These are phyloP conservation scores for Rhincodon typus DNA, from an alignment of 2,797 vertebrate species.

Conservation along the genomic window DNA sequence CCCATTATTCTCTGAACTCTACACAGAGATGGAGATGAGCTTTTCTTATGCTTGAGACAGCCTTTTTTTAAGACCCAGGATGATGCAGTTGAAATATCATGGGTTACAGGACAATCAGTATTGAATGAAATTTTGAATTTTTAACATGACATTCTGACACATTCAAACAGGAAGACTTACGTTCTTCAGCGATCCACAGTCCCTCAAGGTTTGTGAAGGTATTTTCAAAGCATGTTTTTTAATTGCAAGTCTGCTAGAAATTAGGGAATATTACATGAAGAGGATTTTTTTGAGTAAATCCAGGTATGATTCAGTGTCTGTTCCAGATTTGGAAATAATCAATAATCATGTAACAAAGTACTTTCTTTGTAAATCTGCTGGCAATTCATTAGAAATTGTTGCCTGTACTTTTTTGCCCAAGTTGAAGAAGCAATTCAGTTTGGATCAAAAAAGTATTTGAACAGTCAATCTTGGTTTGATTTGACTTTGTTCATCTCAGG, in stretches of 20 bases:
- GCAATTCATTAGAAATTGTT: background rate
- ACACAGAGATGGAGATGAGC: background rate
- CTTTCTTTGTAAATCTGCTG: background rate
- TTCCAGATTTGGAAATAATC: conserved; percentile 7
- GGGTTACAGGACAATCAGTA: conserved; percentile 13
- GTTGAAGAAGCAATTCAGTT: conserved; percentile 10
- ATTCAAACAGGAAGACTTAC: background rate
- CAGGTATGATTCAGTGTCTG: conserved; percentile 24
- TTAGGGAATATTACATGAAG: background rate
- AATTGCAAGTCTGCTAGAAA: conserved; percentile 19
- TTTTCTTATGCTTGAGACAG: background rate
- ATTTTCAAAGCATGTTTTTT: background rate
- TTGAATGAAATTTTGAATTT: conserved; percentile 31
- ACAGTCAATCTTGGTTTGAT: background rate
- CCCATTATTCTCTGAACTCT: background rate
- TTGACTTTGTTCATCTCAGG: background rate
- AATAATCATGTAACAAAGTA: background rate
- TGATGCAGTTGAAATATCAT: background rate
- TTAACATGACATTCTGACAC: conserved; percentile 32
- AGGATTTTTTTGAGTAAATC: conserved; percentile 25
- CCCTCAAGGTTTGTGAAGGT: background rate
- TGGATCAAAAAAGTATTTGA: background rate
- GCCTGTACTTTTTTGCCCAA: background rate
- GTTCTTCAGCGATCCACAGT: background rate
- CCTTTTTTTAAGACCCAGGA: background rate